Base-by-base conservation (phyloP, 1,140 invertebrate genomes). In the Drosophila prosaltans region DNA sequence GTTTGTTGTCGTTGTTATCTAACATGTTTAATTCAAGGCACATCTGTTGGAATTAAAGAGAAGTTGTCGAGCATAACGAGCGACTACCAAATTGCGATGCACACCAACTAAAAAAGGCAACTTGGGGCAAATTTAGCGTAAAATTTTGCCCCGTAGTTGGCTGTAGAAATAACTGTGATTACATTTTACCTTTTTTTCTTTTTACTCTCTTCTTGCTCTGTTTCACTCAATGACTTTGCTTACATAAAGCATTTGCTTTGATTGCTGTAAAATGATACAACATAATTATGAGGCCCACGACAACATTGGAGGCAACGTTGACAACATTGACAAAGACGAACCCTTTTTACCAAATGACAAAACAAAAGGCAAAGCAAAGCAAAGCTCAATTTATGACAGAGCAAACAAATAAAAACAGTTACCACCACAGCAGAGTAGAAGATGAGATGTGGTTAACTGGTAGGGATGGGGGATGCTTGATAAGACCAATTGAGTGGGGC, bases 11-110 rank as follows among this genome's bases (percentile, higher is more conserved):
- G 78, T 72, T 83, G 83, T 83, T 88, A 88, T 83, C 84, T 88
- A 89, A 89, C 84, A 89, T 89, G 80, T 77, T 88, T 89, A 89
- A 89, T 88, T 89, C 80, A 83, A 89, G 82, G 82, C 75, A 82
- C 78, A 70, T 81, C 78, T 77, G 68, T 62, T 59, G 80, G 69
- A 83, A 88, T 83, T 88, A 88, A 88, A 88, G 74, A 70, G 57
- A 60, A 74, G 68, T 83, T 68, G 64, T 64, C 80, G 78, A 72
- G 68, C 83, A 74, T 80, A 73, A 89, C 80, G 75, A 59, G 59
- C 30, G 43, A 39, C 48, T 24, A 54, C 48, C 32, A 36, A 54
- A 26, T 26, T 8, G 6, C n/a, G 8, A 39, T 30, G 28, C 61
- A 45, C 3, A 26, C 30, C 6, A 16, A 66, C 9, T 30, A 62